Conservation (phyloP, 2,113 vertebrate genomes). For the Sceloporus undulatus region DNA sequence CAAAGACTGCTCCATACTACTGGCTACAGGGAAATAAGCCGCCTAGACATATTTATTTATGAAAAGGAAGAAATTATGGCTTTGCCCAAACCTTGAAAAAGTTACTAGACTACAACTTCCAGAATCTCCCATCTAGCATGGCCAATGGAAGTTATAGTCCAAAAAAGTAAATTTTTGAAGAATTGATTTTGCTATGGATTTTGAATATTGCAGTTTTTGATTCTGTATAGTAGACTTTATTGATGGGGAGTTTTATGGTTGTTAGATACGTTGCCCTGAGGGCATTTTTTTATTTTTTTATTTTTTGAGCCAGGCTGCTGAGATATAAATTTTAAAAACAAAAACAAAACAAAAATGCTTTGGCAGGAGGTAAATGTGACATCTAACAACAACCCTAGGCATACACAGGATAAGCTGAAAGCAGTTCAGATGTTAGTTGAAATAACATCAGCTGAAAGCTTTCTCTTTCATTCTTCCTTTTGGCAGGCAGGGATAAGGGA, state of each 20-base stretch:
- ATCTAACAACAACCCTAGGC: neutral
- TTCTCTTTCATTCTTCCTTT: constrained; percentile 5
- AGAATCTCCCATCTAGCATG: no score
- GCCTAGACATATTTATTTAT: no score
- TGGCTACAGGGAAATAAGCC: no score
- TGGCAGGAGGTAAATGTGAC: neutral
- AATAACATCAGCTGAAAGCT: constrained; percentile 13
- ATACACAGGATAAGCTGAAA: neutral
- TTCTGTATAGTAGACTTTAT: neutral
- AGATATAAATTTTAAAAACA: no score
- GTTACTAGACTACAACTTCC: no score
- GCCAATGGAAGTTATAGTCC: no score
- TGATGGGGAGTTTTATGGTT: neutral
- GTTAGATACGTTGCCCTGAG: neutral
- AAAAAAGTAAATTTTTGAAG: no score
- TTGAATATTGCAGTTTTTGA: neutral
- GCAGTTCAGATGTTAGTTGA: neutral
- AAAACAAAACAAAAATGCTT: no score
- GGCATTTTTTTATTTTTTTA: neutral
- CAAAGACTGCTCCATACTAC: no score
- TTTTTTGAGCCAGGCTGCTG: no score
- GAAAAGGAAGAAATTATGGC: no score
- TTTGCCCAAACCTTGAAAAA: no score
- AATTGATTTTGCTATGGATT: neutral
- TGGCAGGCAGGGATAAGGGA: neutral